phyloP scores from a whole-genome alignment of 2,113 vertebrate genomes.

The Actinemys pallida region DNA sequence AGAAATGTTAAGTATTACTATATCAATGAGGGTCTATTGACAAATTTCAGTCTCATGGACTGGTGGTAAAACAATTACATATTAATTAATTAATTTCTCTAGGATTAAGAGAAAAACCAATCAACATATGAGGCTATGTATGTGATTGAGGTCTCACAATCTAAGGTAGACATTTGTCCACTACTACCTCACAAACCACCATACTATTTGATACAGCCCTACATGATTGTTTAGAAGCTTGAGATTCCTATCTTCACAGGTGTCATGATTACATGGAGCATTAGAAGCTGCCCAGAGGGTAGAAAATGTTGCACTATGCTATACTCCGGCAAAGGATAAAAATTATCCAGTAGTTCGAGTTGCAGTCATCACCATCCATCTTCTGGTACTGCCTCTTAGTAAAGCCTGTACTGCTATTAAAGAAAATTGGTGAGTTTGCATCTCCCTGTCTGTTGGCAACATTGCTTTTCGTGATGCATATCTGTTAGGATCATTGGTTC shows the following conservation, averaged over 20 bases:
- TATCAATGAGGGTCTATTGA: slow-evolving; percentile 31
- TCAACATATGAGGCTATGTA: slow-evolving; percentile 15
- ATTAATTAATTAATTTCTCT: slow-evolving; percentile 24
- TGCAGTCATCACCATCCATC: rapidly evolving
- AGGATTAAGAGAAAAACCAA: slow-evolving; percentile 11
- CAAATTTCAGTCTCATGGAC: slow-evolving; percentile 33
- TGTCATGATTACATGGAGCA: not conserved
- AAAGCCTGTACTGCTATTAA: not conserved
- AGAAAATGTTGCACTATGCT: not conserved
- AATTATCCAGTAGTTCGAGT: rapidly evolving
- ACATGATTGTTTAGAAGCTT: not conserved
- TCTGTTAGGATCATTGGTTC: not conserved
- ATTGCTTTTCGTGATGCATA: not conserved
- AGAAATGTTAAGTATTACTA: not conserved
- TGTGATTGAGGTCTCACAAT: not conserved
- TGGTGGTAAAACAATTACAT: slow-evolving; percentile 22
- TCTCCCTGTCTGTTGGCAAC: not conserved
- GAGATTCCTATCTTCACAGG: not conserved
- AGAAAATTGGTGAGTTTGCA: not conserved
- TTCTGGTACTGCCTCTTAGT: not conserved
- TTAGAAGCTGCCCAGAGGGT: not conserved
- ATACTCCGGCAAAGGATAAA: not conserved
- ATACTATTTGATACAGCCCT: not conserved
- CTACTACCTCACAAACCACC: not conserved
- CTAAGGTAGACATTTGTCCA: slow-evolving; percentile 10